These are phyloP conservation scores for Oenanthe oenanthe DNA, from an alignment of 2,113 vertebrate species.

Conservation along the genomic window DNA sequence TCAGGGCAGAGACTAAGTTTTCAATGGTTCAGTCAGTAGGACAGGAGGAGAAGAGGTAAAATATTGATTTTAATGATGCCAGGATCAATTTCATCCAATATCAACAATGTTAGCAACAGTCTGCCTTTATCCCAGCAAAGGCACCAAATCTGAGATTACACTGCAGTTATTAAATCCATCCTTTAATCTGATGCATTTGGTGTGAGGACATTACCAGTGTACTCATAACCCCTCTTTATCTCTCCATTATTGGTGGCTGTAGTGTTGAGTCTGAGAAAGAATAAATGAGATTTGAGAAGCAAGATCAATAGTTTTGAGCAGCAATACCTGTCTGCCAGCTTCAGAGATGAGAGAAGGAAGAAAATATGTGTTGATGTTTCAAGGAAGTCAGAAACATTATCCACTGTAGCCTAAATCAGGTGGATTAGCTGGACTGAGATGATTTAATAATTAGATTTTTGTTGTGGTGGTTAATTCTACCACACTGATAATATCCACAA, in stretches of 20 bases:
- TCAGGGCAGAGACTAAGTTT: background rate
- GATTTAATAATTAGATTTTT: background rate
- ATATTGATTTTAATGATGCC: background rate
- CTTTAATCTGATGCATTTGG: background rate
- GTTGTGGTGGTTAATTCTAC: background rate
- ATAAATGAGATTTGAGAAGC: background rate
- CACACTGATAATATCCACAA: background rate
- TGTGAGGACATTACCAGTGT: background rate
- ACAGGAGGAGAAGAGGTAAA: background rate
- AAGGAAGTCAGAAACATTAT: background rate
- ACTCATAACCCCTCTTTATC: background rate
- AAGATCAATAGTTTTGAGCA: background rate
- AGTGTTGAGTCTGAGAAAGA: background rate
- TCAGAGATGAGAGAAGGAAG: background rate
- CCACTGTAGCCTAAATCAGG: background rate
- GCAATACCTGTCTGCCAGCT: background rate
- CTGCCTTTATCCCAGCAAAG: background rate
- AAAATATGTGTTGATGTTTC: background rate
- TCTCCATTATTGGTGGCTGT: background rate
- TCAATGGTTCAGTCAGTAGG: background rate
- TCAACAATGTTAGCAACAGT: rapidly evolving
- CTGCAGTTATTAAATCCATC: background rate
- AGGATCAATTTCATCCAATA: background rate
- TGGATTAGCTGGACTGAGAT: background rate
- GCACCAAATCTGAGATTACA: background rate